Percentiles rank a stretch among this genome's conserved stretches.
Evolutionary conservation across 2,797 vertebrate genomes (phyloP).

Genomic region (Urosaurus nigricauda): DNA sequence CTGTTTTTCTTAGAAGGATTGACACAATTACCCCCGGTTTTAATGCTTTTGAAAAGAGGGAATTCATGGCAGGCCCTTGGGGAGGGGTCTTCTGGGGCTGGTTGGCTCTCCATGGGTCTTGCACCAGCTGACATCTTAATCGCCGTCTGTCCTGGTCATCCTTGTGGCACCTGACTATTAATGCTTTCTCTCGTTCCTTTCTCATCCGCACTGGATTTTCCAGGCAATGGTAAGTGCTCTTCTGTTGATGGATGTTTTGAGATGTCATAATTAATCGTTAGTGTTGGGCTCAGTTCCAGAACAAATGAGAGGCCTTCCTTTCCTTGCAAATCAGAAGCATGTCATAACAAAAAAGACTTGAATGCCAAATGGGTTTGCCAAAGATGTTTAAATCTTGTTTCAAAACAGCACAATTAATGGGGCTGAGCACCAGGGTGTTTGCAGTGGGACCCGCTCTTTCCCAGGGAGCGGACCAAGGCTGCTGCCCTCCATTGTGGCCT

Average conservation of each 20-base stretch:
- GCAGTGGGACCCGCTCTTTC: neutral
- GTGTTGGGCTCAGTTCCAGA: neutral
- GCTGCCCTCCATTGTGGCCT: too few species aligned
- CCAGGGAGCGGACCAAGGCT: neutral
- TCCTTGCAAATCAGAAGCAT: constrained; percentile 23
- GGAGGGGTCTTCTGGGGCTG: too few species aligned
- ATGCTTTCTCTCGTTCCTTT: constrained; percentile 70
- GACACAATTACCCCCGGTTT: neutral
- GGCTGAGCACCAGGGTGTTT: too few species aligned
- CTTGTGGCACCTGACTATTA: constrained; percentile 58
- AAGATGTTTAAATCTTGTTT: neutral
- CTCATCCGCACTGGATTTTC: constrained; percentile 75
- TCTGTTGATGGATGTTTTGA: constrained; percentile 42
- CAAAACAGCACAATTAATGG: neutral
- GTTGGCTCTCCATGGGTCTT: neutral
- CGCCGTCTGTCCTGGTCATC: neutral
- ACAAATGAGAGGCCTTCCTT: neutral
- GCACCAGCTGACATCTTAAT: constrained; percentile 5
- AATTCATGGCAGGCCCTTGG: neutral
- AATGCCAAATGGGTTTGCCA: neutral
- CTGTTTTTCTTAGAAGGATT: neutral
- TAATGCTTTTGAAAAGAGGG: neutral
- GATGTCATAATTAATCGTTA: neutral
- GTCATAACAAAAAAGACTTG: neutral
- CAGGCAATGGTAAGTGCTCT: constrained; percentile 92